Base-by-base conservation (phyloP, 1,140 invertebrate genomes). In the Pseudomyrmex sp. region DNA sequence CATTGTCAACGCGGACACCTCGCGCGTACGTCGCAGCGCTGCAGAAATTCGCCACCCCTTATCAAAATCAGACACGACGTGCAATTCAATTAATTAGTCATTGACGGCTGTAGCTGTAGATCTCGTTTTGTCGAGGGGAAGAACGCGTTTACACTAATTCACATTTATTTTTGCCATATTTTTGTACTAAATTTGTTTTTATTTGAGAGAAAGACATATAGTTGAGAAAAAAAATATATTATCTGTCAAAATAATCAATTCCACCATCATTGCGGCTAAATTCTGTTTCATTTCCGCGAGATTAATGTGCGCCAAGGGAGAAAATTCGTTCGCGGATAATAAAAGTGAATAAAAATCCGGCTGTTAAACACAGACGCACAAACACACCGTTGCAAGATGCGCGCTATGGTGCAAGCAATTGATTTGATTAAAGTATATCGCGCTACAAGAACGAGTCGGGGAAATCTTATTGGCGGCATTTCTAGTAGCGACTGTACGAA, bases 401-500 rank as follows among this genome's bases (percentile, higher is more conserved):
- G 54, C 13, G 0, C 23, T 35, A 13, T 2, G 23, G 5, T 46
- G 18, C 18, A 18, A 18, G n/a, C 44, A 12, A 56, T n/a, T 26
- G 15, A 79, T 58, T 23, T n/a, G n/a, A 54, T 77, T 44, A 44
- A 66, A 66, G n/a, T 68, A 50, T 63, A 35, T 35, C 35, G 35
- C 18, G 15, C 2, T 18, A 12, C 46, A n/a, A 44, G 26, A 50
- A 59, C 59, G n/a, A 20, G n/a, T 48, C 65, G 44, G 63, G 74
- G 58, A 87, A 86, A 86, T 91, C 88, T 91, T 86, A 87, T 89
- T 88, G 86, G 10, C 86, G 70, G 82, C 89, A 91, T 93, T 92
- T 93, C 87, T 91, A 90, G 90, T 87, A 85, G 84, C 90, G 92
- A 93, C 93, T 93, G 93, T 94, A 93, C 93, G 89, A 90, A 91